A percentile compares a stretch with the other conserved stretches of the same genome.
phyloP scores from a whole-genome alignment of 2,113 vertebrate species.

The Recurvirostra avosetta region DNA sequence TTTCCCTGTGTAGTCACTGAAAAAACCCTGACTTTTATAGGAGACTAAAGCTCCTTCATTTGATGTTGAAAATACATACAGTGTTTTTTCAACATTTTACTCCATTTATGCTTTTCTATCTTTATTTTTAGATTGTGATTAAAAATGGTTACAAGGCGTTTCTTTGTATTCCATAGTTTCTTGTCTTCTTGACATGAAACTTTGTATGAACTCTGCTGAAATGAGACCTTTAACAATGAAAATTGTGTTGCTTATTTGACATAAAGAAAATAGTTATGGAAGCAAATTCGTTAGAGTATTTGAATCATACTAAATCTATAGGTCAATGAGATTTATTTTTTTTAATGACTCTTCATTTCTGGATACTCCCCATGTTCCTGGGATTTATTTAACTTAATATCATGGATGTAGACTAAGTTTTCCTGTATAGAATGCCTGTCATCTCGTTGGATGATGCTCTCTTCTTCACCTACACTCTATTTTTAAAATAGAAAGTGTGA shows the following conservation, averaged over 20 bases:
- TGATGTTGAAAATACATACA: background rate
- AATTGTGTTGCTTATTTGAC: background rate
- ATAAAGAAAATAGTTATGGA: background rate
- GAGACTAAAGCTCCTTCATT: background rate
- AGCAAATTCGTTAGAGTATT: background rate
- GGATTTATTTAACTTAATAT: background rate
- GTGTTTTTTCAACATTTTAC: background rate
- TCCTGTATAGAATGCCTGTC: background rate
- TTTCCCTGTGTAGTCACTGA: background rate
- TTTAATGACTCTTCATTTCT: background rate
- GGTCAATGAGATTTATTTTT: background rate
- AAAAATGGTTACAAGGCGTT: background rate
- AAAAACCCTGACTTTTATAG: background rate
- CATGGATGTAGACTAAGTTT: background rate
- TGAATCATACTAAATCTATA: background rate
- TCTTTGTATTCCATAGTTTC: background rate
- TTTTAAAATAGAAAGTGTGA: background rate
- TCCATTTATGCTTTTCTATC: background rate
- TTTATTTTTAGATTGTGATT: background rate
- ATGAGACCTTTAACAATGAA: background rate
- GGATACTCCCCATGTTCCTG: background rate
- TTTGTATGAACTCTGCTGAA: background rate
- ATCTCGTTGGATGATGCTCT: background rate
- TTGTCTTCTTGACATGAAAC: background rate
- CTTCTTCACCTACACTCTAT: background rate